A percentile compares a stretch with the other conserved stretches of the same genome.
Evolutionary conservation across 2,113 vertebrate species (phyloP).

Genomic region (Labrus mixtus): DNA sequence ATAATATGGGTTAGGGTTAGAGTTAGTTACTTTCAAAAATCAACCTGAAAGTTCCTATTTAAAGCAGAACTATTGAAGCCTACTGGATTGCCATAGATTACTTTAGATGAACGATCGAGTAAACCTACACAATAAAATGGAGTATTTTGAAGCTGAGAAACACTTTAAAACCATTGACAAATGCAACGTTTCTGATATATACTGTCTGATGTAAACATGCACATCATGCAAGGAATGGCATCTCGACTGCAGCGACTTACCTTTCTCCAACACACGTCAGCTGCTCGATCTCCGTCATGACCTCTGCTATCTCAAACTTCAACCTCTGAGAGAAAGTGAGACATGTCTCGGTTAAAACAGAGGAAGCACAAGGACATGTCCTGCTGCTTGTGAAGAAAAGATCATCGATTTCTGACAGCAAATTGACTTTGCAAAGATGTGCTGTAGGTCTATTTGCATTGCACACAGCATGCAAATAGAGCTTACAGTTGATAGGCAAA

Average conservation of each 20-base stretch:
- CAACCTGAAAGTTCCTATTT: no score
- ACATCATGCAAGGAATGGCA: not conserved
- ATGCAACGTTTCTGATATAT: no score
- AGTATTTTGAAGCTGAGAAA: not conserved
- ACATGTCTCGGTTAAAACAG: not conserved
- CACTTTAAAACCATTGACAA: not conserved
- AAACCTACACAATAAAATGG: no score
- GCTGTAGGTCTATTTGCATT: slow-evolving; percentile 39
- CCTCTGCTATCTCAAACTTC: slow-evolving; percentile 97
- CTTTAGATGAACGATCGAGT: no score
- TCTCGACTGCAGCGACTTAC: slow-evolving; percentile 72
- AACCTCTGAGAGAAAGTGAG: slow-evolving; percentile 85
- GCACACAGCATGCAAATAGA: slow-evolving; percentile 51
- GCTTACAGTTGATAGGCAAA: slow-evolving; percentile 1
- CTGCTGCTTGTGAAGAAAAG: not conserved
- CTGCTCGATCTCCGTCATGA: slow-evolving; percentile 98
- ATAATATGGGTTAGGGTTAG: no score
- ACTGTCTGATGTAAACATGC: not conserved
- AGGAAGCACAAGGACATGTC: not conserved
- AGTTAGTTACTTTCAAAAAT: no score
- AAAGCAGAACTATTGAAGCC: not conserved
- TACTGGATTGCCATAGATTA: not conserved
- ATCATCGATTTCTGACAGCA: not conserved
- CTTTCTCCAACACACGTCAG: slow-evolving; percentile 95
- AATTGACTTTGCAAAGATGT: not conserved